These are phyloP conservation scores for Sebastes minor DNA, from an alignment of 2,797 vertebrate species.

Conservation along the genomic window DNA sequence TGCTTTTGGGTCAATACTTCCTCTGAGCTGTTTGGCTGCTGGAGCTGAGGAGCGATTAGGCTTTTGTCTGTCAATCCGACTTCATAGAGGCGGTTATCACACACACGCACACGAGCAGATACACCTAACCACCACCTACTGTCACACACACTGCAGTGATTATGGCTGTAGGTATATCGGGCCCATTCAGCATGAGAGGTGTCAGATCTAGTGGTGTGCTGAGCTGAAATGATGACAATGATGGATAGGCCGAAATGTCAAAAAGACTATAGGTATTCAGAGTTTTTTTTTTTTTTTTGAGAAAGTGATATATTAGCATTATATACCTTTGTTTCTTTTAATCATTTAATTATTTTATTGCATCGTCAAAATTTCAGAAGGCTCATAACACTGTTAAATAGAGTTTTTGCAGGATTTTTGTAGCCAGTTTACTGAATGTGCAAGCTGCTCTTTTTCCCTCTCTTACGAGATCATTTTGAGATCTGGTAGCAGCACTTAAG, in stretches of 20 bases:
- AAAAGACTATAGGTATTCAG: background rate
- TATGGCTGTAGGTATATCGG: slow-evolving; percentile 42
- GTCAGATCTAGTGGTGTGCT: slow-evolving; percentile 37
- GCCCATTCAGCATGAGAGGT: slow-evolving; percentile 54
- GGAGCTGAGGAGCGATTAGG: slow-evolving; percentile 93
- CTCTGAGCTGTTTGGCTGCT: slow-evolving; percentile 81
- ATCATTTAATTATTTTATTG: background rate
- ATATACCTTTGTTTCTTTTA: background rate
- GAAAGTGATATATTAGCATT: background rate
- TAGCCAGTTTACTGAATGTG: background rate
- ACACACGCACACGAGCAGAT: slow-evolving; percentile 14
- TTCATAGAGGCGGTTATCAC: slow-evolving; percentile 85
- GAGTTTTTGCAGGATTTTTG: background rate
- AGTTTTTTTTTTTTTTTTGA: no score
- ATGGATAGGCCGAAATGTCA: slow-evolving; percentile 16
- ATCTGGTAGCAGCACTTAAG: background rate
- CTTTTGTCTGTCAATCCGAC: slow-evolving; percentile 91
- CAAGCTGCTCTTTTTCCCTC: background rate
- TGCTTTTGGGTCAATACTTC: slow-evolving; percentile 98
- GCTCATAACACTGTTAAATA: background rate
- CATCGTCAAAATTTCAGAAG: background rate
- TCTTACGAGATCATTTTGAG: background rate
- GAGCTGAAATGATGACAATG: slow-evolving; percentile 13
- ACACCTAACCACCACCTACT: slow-evolving; percentile 28
- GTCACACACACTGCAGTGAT: slow-evolving; percentile 31